These are phyloP conservation scores for Campoletis raptor DNA, from an alignment of 2,888 invertebrate genomes.

Conservation along the genomic window DNA sequence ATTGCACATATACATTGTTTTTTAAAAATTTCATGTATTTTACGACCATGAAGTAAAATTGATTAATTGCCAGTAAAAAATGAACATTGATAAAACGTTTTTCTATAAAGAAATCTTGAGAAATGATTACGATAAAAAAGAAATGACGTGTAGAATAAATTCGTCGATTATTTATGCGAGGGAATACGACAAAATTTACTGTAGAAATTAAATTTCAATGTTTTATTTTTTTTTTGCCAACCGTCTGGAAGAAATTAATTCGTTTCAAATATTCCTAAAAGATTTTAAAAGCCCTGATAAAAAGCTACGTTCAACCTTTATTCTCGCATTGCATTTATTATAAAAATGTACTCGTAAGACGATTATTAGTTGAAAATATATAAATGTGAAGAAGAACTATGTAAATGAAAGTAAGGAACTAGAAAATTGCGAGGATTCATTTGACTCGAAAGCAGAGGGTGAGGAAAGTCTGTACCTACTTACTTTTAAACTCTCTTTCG, in stretches of 20 bases:
- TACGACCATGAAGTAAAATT: background rate
- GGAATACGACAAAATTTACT: background rate
- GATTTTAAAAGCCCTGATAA: background rate
- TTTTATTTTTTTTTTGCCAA: background rate
- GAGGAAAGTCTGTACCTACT: conserved; percentile 22
- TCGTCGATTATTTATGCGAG: background rate
- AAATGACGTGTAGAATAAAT: background rate
- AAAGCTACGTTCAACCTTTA: background rate
- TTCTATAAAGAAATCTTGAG: background rate
- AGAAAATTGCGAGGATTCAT: conserved; percentile 23
- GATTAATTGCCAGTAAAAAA: conserved; percentile 25
- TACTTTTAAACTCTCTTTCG: conserved; percentile 25
- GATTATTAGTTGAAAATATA: background rate
- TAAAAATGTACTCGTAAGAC: background rate
- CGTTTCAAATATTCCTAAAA: background rate
- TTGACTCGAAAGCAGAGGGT: conserved; percentile 22
- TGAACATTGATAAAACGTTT: background rate
- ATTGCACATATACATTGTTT: background rate
- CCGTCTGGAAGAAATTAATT: background rate
- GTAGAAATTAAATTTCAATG: background rate
- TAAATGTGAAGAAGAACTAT: background rate
- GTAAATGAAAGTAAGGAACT: background rate
- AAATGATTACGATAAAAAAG: background rate
- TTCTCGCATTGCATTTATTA: background rate
- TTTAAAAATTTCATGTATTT: background rate